These are phyloP conservation scores for Isoperla grammatica DNA, from an alignment of 2,888 invertebrate species.

Conservation along the genomic window DNA sequence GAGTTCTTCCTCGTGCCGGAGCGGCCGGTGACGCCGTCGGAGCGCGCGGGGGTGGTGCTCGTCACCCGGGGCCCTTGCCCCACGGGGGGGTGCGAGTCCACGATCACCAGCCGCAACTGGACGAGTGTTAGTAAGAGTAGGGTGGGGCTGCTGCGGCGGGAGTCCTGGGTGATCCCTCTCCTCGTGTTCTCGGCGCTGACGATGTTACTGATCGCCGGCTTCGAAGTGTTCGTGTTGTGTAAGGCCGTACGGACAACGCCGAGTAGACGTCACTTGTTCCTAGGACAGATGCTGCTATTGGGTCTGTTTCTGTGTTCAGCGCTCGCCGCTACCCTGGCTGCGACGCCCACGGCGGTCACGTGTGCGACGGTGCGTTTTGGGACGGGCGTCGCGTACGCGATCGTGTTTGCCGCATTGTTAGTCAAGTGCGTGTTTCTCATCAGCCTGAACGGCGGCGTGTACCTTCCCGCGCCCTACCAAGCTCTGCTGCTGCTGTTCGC, in stretches of 20 bases:
- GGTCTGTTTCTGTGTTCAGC: constrained; percentile 78
- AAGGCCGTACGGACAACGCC: constrained; percentile 78
- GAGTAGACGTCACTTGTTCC: constrained; percentile 75
- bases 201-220: constrained; percentile 77
- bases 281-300: constrained; percentile 79
- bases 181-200: constrained; percentile 77
- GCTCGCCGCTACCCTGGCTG: constrained; percentile 70
- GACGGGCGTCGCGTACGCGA: constrained; percentile 70
- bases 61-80: constrained; percentile 15
- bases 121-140: not conserved
- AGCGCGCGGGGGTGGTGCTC: constrained; percentile 20
- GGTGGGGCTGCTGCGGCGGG: constrained; percentile 52
- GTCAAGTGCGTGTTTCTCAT: constrained; percentile 92
- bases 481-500: constrained; percentile 81
- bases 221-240: constrained; percentile 84
- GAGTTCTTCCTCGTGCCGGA: constrained; percentile 74
- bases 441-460: constrained; percentile 85
- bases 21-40: constrained; percentile 44
- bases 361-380: constrained; percentile 79
- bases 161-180: constrained; percentile 88
- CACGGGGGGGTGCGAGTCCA: constrained; percentile 3
- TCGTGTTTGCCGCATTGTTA: constrained; percentile 84
- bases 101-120: not conserved
- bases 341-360: constrained; percentile 70
- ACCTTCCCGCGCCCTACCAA: constrained; percentile 89